phyloP scores from a whole-genome alignment of 2,797 vertebrate species.

The Acipenser ruthenus region DNA sequence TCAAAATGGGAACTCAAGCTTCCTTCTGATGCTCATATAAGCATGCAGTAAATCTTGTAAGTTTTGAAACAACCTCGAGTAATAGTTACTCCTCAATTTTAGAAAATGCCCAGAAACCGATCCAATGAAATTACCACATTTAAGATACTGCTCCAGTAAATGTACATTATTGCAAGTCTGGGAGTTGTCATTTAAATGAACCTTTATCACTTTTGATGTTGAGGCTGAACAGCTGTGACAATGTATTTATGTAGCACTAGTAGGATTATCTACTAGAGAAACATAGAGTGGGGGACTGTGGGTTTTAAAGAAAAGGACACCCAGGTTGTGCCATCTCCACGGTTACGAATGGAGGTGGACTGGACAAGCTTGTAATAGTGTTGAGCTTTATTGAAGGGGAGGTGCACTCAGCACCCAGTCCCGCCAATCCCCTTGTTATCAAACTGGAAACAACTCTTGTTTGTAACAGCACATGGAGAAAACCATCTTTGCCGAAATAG shows the following conservation, averaged over 20 bases:
- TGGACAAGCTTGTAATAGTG: slow-evolving; percentile 36
- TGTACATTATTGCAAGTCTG: neutral
- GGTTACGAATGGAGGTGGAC: slow-evolving; percentile 42
- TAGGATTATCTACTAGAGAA: slow-evolving; percentile 46
- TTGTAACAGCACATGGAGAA: slow-evolving; percentile 49
- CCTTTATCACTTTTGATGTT: slow-evolving; percentile 27
- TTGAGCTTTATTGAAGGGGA: slow-evolving; percentile 33
- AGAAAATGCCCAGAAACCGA: slow-evolving; percentile 3
- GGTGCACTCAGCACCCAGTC: slow-evolving; percentile 30
- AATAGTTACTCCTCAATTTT: slow-evolving; percentile 37
- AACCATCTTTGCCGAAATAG: neutral
- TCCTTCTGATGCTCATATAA: slow-evolving; percentile 53
- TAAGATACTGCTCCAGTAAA: slow-evolving; percentile 8
- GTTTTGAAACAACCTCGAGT: slow-evolving; percentile 29
- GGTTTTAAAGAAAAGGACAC: slow-evolving; percentile 56
- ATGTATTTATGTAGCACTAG: slow-evolving; percentile 44
- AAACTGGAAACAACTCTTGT: slow-evolving; percentile 46
- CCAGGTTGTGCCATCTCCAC: slow-evolving; percentile 56
- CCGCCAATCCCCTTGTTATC: slow-evolving; percentile 33
- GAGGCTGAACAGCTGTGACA: slow-evolving; percentile 50
- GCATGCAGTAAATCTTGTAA: slow-evolving; percentile 36
- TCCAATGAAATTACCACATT: slow-evolving; percentile 23
- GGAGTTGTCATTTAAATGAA: slow-evolving; percentile 11
- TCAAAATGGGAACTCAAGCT: slow-evolving; percentile 54
- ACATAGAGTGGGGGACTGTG: slow-evolving; percentile 35